Base-by-base conservation (phyloP, 2,797 vertebrate species). In the Cetoscarus ocellatus region DNA sequence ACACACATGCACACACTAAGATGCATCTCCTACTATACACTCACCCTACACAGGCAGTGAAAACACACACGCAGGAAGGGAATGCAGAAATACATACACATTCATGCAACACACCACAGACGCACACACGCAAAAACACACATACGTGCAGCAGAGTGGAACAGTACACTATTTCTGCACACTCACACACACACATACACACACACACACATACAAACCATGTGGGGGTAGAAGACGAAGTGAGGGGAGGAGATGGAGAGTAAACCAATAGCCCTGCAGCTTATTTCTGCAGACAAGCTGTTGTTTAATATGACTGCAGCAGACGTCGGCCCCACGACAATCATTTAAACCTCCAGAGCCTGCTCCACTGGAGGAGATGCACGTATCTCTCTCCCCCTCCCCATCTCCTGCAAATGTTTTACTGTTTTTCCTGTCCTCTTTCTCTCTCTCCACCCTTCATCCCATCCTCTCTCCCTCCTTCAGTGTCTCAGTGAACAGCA, bases 251-350 rank as follows among this genome's bases (percentile, higher is more conserved):
- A 74, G 82, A 80, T 70, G 61, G 65, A 86, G 82, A 83, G 82
- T 80, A 83, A 85, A 87, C 80, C 84, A 88, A 87, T 71, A 88
- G 82, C 86, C 88, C 88, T 72, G 84, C 67, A 88, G 88, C 91
- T 88, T 84, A 74, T 91, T 90, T 88, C 85, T 80, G 78, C 82
- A 88, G 85, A 92, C 88, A 91, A 92, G 91, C 90, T 92, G 91
- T 89, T 91, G 89, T 90, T 92, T 91, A 90, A 91, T 88, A 90
- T 85, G 88, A 91, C 72, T 85, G 80, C 83, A 76, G 87, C 82
- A 83, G 74, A 90, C 70, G 79, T 61, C 38, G 48, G 69, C 69
- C 80, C 78, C 72, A 63, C 69, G 75, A 85, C 79, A 82, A 86
- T 86, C 77, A 88, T 88, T 86, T 85, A 75, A 89, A 88, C 85